These are phyloP conservation scores for Pelvicachromis taeniatus DNA, from an alignment of 2,113 vertebrate genomes.

Conservation along the genomic window DNA sequence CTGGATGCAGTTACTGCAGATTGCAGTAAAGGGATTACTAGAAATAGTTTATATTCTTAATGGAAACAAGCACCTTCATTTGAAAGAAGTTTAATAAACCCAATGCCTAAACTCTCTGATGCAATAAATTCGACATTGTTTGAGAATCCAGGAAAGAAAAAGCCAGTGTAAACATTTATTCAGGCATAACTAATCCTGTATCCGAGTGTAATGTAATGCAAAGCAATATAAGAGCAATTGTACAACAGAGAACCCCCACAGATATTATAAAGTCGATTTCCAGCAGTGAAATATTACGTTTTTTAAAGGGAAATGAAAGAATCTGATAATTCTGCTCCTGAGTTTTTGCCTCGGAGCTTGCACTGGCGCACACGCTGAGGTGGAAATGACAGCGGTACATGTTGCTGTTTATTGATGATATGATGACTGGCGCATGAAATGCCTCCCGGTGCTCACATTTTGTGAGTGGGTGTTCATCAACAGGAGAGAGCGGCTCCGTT, in stretches of 20 bases:
- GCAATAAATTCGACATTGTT: slow-evolving; percentile 5
- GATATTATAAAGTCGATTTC: background rate
- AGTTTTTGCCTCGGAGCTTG: background rate
- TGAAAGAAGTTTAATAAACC: background rate
- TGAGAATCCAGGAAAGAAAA: slow-evolving; percentile 2
- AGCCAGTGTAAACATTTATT: background rate
- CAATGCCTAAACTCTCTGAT: background rate
- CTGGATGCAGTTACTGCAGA: background rate
- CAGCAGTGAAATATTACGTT: background rate
- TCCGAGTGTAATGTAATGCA: background rate
- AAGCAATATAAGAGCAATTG: background rate
- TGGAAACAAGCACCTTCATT: background rate
- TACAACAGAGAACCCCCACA: background rate
- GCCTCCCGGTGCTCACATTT: background rate
- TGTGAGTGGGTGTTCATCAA: background rate
- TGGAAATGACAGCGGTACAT: background rate
- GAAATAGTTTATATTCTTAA: background rate
- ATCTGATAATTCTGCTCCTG: background rate
- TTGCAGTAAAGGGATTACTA: background rate
- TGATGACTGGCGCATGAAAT: slow-evolving; percentile 10
- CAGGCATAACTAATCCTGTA: background rate
- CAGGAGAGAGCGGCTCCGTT: background rate
- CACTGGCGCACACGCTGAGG: background rate
- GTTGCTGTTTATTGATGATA: background rate
- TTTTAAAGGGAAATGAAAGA: background rate